Evolutionary conservation across 2,113 vertebrate species (phyloP).

Genomic region (Irena cyanogastra): DNA sequence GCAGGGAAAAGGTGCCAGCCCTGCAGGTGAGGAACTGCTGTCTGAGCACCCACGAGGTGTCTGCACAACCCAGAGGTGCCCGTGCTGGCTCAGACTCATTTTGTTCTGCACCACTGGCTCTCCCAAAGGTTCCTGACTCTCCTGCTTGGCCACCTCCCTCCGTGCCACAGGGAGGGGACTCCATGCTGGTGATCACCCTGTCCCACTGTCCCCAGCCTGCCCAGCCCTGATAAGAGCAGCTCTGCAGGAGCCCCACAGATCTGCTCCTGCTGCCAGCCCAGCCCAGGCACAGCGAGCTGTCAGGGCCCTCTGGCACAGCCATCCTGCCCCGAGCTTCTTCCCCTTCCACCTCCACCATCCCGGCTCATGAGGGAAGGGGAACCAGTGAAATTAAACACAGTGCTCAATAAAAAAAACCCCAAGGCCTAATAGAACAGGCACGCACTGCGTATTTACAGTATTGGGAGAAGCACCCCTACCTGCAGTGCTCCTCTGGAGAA

Average conservation of each 20-base stretch:
- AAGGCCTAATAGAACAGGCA: not conserved
- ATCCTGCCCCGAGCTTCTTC: not conserved
- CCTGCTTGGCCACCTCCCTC: not conserved
- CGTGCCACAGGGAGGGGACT: not conserved
- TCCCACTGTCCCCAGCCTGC: not conserved
- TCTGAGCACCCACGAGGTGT: not conserved
- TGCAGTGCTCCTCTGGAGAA: not conserved
- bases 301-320: not conserved
- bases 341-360: not conserved
- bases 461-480: not conserved
- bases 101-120: not conserved
- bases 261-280: not conserved
- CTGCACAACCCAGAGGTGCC: not conserved
- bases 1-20: not conserved
- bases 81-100: not conserved
- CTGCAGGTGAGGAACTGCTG: not conserved
- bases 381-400: not conserved
- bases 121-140: not conserved
- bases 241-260: not conserved
- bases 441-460: not conserved
- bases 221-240: not conserved
- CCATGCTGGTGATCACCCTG: not conserved
- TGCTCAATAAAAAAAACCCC: not conserved
- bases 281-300: accelerated
- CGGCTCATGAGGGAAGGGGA: not conserved